Conservation (phyloP, 2,113 vertebrate genomes). For the Pedionomus torquatus region DNA sequence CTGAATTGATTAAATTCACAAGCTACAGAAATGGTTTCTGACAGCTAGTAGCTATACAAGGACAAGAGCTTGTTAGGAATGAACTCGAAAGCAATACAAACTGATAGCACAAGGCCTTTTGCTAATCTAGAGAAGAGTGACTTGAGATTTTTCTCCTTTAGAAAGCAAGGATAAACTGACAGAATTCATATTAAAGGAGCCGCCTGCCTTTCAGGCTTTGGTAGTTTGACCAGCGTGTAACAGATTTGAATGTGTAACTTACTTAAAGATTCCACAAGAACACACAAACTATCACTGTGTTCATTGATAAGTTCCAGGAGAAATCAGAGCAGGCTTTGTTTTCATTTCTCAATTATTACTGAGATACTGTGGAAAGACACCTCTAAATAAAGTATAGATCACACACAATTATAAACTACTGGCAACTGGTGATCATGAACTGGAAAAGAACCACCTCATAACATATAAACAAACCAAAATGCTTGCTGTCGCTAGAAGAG, state of each 20-base stretch:
- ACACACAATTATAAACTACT: not conserved
- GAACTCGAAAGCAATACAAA: not conserved
- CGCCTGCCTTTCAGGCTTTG: not conserved
- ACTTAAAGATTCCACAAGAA: not conserved
- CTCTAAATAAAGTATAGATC: not conserved
- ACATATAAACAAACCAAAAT: not conserved
- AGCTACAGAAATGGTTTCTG: conserved; percentile 8
- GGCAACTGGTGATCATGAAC: not conserved
- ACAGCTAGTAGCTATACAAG: conserved; percentile 14
- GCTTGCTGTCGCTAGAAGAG: not conserved
- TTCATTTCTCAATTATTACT: not conserved
- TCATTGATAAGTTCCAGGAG: not conserved
- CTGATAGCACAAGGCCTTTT: not conserved
- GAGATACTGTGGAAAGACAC: not conserved
- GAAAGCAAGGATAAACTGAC: not conserved
- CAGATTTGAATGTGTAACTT: not conserved
- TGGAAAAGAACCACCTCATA: not conserved
- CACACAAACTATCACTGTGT: not conserved
- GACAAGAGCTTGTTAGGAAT: conserved; percentile 22
- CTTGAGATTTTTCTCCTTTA: not conserved
- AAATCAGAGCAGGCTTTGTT: not conserved
- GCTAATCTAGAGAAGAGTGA: not conserved
- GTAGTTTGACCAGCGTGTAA: not conserved
- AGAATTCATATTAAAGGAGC: not conserved
- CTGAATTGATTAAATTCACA: conserved; percentile 29